Conservation (phyloP, 2,797 vertebrate genomes). For the Clarias fuscus region DNA sequence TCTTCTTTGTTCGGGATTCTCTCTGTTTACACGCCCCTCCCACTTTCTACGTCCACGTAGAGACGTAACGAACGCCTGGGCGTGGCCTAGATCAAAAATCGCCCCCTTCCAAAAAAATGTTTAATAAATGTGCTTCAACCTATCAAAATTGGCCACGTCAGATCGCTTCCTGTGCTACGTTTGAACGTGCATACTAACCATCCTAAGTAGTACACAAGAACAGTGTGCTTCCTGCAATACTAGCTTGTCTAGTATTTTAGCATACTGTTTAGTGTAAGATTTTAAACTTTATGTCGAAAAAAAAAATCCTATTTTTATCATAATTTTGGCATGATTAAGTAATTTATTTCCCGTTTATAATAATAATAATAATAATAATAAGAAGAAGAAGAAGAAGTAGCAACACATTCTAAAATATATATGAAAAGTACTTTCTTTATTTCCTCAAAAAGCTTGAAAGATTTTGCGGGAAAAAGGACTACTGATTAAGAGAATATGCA, state of each 20-base stretch:
- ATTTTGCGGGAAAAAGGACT: background rate
- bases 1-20: constrained; percentile 78
- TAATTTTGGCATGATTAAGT: background rate
- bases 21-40: constrained; percentile 75
- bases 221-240: background rate
- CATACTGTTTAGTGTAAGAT: background rate
- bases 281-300: background rate
- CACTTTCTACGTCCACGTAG: constrained; percentile 63
- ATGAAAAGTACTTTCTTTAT: background rate
- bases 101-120: background rate
- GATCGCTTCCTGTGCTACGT: background rate
- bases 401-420: too few relatives aligned
- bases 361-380: background rate
- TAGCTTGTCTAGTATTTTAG: background rate
- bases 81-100: background rate
- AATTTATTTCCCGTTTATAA: background rate
- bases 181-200: background rate
- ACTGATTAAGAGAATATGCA: background rate
- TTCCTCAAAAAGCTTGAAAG: background rate
- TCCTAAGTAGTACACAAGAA: background rate
- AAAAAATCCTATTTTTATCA: background rate
- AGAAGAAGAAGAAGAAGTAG: background rate
- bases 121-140: background rate
- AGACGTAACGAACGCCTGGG: constrained; percentile 42
- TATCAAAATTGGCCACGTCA: background rate